Conservation (phyloP, 2,888 invertebrate species). For the Cacoxenus indagator region DNA sequence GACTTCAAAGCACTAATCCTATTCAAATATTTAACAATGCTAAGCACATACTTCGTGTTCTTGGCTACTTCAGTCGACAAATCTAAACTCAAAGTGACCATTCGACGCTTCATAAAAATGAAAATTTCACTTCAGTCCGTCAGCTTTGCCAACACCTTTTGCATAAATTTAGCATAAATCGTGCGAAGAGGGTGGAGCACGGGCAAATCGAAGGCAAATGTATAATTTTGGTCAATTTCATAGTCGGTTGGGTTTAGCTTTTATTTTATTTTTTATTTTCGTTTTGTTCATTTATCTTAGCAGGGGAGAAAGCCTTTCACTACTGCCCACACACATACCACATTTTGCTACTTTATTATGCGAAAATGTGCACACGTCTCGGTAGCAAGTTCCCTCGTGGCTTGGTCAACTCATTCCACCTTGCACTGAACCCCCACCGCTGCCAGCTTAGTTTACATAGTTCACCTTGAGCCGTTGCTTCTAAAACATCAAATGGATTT, state of each 20-base stretch:
- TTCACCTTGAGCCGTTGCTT: constrained; percentile 33
- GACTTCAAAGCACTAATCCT: neutral
- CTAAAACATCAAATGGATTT: constrained; percentile 61
- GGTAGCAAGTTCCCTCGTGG: too few relatives aligned
- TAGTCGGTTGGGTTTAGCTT: constrained; percentile 57
- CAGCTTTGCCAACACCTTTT: constrained; percentile 42
- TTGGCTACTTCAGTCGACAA: neutral
- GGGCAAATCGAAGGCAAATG: constrained; percentile 27
- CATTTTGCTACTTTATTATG: constrained; percentile 44
- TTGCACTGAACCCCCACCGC: neutral
- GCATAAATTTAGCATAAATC: constrained; percentile 59
- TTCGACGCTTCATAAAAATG: constrained; percentile 39
- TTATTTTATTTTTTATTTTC: neutral
- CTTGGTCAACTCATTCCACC: constrained; percentile 16
- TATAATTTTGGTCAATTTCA: constrained; percentile 69
- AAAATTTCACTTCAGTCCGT: constrained; percentile 24
- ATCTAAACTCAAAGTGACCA: neutral
- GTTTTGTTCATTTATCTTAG: neutral
- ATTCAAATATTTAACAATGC: constrained; percentile 22
- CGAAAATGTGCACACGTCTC: constrained; percentile 41
- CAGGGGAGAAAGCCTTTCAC: constrained; percentile 57
- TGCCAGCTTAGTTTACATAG: constrained; percentile 58
- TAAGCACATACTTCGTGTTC: constrained; percentile 4
- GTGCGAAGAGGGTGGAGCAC: neutral
- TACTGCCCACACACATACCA: constrained; percentile 35